Conservation (phyloP, 2,113 vertebrate genomes). For the Embiotoca jacksoni region DNA sequence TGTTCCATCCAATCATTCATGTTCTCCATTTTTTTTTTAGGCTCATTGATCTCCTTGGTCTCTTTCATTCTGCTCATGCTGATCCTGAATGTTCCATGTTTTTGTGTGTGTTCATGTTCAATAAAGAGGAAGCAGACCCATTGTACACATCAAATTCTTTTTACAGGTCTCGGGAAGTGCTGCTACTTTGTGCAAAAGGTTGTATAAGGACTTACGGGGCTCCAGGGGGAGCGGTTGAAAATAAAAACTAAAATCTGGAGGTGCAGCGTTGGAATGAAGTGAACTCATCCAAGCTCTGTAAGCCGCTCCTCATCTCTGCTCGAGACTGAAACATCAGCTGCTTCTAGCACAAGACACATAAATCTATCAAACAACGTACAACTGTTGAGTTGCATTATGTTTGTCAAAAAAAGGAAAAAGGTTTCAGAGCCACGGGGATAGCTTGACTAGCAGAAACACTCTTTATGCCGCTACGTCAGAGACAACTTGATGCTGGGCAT, state of each 20-base stretch:
- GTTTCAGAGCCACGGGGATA: neutral
- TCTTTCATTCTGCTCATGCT: constrained; percentile 4
- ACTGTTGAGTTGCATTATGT: neutral
- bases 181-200: no score
- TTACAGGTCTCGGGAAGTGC: neutral
- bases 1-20: constrained; percentile 10
- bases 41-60: constrained; percentile 14
- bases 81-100: constrained; percentile 3
- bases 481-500: neutral
- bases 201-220: no score
- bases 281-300: no score
- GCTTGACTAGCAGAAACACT: neutral
- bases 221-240: no score
- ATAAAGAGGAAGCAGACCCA: neutral
- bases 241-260: no score
- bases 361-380: neutral
- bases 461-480: no score
- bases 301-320: neutral
- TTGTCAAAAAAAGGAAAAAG: neutral
- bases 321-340: neutral
- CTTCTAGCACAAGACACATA: neutral
- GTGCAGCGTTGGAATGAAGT: no score
- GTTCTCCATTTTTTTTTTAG: constrained; percentile 1
- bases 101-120: neutral
- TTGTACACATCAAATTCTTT: neutral